Evolutionary conservation across 2,113 vertebrate genomes (phyloP).

Genomic region (Nicator chloris): DNA sequence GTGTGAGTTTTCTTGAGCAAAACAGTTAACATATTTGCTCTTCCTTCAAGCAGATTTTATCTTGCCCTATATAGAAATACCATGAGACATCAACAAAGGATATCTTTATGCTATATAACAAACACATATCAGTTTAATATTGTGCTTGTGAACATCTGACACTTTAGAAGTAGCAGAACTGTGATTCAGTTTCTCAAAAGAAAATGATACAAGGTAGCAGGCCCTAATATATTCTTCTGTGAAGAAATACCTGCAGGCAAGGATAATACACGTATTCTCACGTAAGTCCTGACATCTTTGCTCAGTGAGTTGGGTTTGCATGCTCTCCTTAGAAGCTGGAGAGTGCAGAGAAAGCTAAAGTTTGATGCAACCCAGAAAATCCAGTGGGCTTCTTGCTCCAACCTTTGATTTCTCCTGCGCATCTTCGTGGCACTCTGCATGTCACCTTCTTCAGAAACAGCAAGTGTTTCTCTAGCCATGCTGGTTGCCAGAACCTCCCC

Average conservation of each 20-base stretch:
- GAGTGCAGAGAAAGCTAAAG: background rate
- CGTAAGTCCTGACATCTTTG: background rate
- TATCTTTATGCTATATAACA: slow-evolving; percentile 12
- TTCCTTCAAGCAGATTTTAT: slow-evolving; percentile 47
- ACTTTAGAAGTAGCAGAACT: background rate
- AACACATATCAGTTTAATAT: slow-evolving; percentile 17
- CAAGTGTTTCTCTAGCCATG: rapidly evolving
- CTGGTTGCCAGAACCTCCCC: background rate
- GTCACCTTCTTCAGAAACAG: background rate
- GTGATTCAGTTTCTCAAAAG: slow-evolving; percentile 15
- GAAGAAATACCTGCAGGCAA: slow-evolving; percentile 3
- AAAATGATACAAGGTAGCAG: background rate
- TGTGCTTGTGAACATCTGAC: background rate
- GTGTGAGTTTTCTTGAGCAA: slow-evolving; percentile 18
- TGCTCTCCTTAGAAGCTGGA: background rate
- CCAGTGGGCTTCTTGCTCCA: background rate
- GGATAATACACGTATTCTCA: background rate
- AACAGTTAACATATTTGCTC: slow-evolving; percentile 43
- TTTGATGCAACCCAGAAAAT: background rate
- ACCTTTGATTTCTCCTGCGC: background rate
- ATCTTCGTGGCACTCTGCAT: rapidly evolving
- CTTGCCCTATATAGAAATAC: slow-evolving; percentile 39
- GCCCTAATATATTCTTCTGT: background rate
- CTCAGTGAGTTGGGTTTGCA: background rate
- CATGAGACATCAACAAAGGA: slow-evolving; percentile 18